A percentile compares a stretch with the other conserved stretches of the same genome.
phyloP scores from a whole-genome alignment of 2,113 vertebrate species.

The Ceyx margarethae region DNA sequence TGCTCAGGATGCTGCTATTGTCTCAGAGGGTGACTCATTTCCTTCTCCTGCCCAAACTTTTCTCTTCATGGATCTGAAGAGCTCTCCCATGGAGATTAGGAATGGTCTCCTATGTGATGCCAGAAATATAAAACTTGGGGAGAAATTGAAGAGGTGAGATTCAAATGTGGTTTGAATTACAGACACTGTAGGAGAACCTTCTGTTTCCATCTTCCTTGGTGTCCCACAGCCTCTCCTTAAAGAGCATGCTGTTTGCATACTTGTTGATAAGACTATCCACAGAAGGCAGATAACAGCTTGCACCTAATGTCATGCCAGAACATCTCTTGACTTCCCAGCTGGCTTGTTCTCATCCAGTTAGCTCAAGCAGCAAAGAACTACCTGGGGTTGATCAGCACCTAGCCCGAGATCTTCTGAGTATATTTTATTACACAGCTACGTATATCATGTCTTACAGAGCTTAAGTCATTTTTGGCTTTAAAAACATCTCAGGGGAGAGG shows the following conservation, averaged over 20 bases:
- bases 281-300: background rate
- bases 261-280: accelerated
- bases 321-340: background rate
- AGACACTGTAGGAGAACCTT: background rate
- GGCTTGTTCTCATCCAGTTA: background rate
- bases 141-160: background rate
- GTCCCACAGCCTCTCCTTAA: background rate
- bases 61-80: background rate
- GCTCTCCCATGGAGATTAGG: background rate
- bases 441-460: background rate
- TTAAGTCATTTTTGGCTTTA: background rate
- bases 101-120: background rate
- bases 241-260: background rate
- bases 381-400: background rate
- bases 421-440: background rate
- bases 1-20: background rate
- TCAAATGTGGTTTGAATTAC: background rate
- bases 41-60: background rate
- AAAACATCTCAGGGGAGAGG: background rate
- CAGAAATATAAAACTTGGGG: background rate
- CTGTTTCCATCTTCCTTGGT: background rate
- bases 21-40: background rate
- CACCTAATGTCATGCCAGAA: background rate
- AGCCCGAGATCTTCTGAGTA: background rate
- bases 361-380: background rate